Evolutionary conservation across 2,113 vertebrate genomes (phyloP).

Genomic region (Pungitius pungitius): DNA sequence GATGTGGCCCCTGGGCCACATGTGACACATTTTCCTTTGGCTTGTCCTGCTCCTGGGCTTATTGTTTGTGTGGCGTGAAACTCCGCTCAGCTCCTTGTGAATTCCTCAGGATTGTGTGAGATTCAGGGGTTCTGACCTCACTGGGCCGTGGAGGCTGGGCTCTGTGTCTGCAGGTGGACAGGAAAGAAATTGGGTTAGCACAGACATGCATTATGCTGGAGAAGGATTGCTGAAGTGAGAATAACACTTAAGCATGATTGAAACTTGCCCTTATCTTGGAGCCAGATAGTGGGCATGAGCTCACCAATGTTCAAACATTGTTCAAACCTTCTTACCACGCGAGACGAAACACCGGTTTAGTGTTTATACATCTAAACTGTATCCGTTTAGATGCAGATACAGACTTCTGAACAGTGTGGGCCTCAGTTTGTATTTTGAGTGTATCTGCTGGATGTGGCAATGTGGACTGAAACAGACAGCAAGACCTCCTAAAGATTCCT

Average conservation of each 20-base stretch:
- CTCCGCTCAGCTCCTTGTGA: constrained; percentile 18
- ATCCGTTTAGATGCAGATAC: not conserved
- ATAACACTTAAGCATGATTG: not conserved
- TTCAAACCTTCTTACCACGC: not conserved
- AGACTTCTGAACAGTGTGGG: constrained; percentile 1
- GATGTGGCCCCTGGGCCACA: constrained; percentile 26
- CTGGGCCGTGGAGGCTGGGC: not conserved
- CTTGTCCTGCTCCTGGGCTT: constrained; percentile 12
- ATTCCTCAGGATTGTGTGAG: constrained; percentile 57
- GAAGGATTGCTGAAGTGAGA: not conserved
- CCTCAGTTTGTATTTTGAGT: not conserved
- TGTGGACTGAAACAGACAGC: constrained; percentile 18
- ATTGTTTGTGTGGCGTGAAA: constrained; percentile 20
- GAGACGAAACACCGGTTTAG: not conserved
- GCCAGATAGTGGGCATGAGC: not conserved
- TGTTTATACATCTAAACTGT: too few relatives aligned
- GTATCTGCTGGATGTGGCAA: not conserved
- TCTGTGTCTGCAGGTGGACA: constrained; percentile 36
- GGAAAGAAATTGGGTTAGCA: constrained; percentile 3
- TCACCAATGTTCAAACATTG: not conserved
- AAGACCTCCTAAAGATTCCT: constrained; percentile 14
- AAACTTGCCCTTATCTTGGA: not conserved
- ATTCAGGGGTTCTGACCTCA: constrained; percentile 49
- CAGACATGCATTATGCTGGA: not conserved
- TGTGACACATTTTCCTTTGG: not conserved